phyloP scores from a whole-genome alignment of 1,140 invertebrate species.

The Drosophila serrata region DNA sequence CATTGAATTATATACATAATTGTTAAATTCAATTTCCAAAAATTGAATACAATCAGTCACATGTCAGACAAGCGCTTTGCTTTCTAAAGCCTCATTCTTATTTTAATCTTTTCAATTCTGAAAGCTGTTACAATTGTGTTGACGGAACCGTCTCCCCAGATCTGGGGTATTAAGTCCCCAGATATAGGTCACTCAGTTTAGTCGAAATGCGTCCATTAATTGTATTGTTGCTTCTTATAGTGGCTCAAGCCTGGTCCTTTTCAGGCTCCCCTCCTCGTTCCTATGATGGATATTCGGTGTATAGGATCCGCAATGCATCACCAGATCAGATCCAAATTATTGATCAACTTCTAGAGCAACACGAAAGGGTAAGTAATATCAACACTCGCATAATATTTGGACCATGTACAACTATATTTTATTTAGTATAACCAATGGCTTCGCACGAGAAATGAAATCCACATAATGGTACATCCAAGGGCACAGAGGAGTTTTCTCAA shows the following conservation, averaged over 20 bases:
- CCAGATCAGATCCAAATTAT: slow-evolving; percentile 15
- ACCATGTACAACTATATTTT: not conserved
- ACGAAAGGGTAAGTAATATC: slow-evolving; percentile 18
- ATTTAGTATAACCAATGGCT: slow-evolving; percentile 56
- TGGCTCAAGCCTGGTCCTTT: not conserved
- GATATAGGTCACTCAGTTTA: slow-evolving; percentile 17
- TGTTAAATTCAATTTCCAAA: not conserved
- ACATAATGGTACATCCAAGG: slow-evolving; percentile 51
- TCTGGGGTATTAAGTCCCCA: not conserved
- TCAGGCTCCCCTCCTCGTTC: slow-evolving; percentile 6
- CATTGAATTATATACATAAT: not conserved
- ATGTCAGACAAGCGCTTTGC: not conserved
- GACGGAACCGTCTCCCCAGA: slow-evolving; percentile 1
- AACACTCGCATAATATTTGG: no score
- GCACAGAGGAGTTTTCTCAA: slow-evolving; percentile 16
- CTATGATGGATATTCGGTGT: slow-evolving; percentile 57
- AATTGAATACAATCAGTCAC: slow-evolving; percentile 1
- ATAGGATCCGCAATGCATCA: slow-evolving; percentile 17
- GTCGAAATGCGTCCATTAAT: slow-evolving; percentile 24
- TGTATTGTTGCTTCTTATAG: slow-evolving; percentile 29
- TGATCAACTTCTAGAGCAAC: slow-evolving; percentile 31
- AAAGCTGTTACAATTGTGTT: slow-evolving; percentile 4
- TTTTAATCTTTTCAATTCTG: not conserved
- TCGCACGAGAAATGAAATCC: slow-evolving; percentile 1
- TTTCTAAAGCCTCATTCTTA: slow-evolving; percentile 5